phyloP scores from a whole-genome alignment of 2,797 vertebrate genomes.

The Notolabrus celidotus region DNA sequence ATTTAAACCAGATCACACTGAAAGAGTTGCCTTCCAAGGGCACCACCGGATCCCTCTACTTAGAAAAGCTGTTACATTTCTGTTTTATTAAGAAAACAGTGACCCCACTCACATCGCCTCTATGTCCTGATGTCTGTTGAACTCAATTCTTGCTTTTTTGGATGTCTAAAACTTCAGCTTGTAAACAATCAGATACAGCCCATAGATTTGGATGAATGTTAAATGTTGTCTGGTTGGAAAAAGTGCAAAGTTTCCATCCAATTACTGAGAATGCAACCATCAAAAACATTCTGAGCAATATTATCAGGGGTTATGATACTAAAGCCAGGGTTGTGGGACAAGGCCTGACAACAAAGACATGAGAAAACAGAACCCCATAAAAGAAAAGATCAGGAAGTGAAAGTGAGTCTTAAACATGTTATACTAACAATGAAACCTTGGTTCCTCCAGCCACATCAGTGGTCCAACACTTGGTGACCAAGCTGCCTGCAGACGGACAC shows the following conservation, averaged over 20 bases:
- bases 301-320: too few species aligned
- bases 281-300: too few species aligned
- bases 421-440: conserved; percentile 13
- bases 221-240: neutral
- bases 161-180: neutral
- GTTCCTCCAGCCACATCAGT: conserved; percentile 86
- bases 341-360: too few species aligned
- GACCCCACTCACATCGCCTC: neutral
- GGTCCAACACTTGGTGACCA: conserved; percentile 87
- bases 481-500: conserved; percentile 82
- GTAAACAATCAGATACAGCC: neutral
- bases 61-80: neutral
- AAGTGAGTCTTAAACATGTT: neutral
- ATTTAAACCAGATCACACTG: neutral
- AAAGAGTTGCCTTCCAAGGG: neutral
- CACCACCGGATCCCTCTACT: neutral
- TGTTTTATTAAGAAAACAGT: too few species aligned
- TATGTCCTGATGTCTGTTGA: neutral
- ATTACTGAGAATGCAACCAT: too few species aligned
- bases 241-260: neutral
- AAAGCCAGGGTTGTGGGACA: too few species aligned
- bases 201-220: neutral
- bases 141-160: neutral
- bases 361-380: too few species aligned
- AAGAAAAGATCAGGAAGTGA: neutral